Conservation (phyloP, 92 coral and sea anemone genomes). For the Porites divaricata region DNA sequence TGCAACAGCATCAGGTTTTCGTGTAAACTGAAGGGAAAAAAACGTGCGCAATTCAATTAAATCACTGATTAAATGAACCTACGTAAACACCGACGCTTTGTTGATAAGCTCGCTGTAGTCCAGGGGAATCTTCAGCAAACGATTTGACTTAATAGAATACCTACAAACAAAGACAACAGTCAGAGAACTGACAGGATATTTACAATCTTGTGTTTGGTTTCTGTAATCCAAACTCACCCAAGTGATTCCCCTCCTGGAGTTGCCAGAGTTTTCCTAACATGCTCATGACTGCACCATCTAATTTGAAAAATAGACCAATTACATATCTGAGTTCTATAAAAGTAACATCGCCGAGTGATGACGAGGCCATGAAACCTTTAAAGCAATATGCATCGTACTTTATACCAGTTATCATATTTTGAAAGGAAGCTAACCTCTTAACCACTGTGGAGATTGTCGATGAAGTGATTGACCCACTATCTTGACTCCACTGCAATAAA, state of each 20-base stretch:
- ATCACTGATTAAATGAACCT: slow-evolving; percentile 37
- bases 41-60: not conserved
- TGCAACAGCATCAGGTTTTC: not conserved
- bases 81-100: slow-evolving; percentile 96
- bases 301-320: too few species aligned
- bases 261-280: slow-evolving; percentile 63
- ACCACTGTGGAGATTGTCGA: slow-evolving; percentile 67
- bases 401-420: not conserved
- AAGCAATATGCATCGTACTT: not conserved
- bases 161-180: slow-evolving; percentile 36
- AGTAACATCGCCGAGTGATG: too few species aligned
- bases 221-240: slow-evolving; percentile 52
- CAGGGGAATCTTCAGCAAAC: slow-evolving; percentile 76
- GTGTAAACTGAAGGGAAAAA: not conserved
- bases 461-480: slow-evolving; percentile 57
- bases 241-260: slow-evolving; percentile 67
- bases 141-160: slow-evolving; percentile 68
- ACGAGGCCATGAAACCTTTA: not conserved
- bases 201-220: not conserved
- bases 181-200: not conserved
- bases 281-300: slow-evolving; percentile 85
- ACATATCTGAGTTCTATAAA: not conserved
- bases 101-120: slow-evolving; percentile 98
- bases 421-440: slow-evolving; percentile 52
- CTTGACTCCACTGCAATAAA: slow-evolving; percentile 81